A percentile compares a stretch with the other conserved stretches of the same genome.
Conservation (phyloP, 2,113 vertebrate genomes). For the Spermophilus dauricus region DNA sequence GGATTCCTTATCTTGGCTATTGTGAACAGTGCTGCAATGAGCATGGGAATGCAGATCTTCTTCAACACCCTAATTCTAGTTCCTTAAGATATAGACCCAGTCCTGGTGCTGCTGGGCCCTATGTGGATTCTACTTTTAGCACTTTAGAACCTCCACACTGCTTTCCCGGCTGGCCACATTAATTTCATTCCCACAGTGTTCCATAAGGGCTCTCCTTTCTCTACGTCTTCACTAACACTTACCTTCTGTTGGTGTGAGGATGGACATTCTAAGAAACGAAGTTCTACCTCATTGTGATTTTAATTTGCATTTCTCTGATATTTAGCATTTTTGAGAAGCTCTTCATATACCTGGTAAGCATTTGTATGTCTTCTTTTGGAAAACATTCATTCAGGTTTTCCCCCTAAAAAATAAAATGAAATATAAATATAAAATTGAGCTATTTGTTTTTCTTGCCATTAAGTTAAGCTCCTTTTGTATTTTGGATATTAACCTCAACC, state of each 20-base stretch:
- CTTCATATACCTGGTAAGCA: too few species aligned
- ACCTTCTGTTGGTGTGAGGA: too few species aligned
- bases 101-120: not conserved
- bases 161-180: not conserved
- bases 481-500: not conserved
- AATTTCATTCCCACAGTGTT: not conserved
- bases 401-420: too few species aligned
- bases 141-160: too few species aligned
- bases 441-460: not conserved
- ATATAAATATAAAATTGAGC: not conserved
- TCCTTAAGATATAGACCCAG: too few species aligned
- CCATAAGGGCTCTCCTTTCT: too few species aligned
- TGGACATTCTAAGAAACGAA: not conserved
- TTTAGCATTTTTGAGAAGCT: not conserved
- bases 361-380: not conserved
- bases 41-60: rapidly evolving
- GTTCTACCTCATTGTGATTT: too few species aligned
- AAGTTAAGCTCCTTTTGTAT: not conserved
- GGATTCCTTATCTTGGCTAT: not conserved
- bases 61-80: too few species aligned
- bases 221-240: not conserved
- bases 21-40: not conserved
- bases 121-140: not conserved
- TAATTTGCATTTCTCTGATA: not conserved
- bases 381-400: not conserved